Evolutionary conservation across 2,113 vertebrate species (phyloP).

Genomic region (Mustela lutreola): DNA sequence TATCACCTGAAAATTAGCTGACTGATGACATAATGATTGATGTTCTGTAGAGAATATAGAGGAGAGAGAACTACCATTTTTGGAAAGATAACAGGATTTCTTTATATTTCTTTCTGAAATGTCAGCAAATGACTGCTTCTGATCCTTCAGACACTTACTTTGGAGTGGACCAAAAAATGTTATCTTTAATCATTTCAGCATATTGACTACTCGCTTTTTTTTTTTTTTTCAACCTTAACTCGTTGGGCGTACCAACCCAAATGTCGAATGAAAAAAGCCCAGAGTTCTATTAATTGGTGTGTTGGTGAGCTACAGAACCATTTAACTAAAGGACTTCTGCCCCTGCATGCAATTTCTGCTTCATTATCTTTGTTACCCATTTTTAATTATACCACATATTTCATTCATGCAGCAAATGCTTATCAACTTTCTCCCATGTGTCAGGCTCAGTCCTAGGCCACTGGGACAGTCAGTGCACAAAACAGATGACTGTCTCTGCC

Average conservation of each 20-base stretch:
- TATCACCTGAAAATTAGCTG: constrained; percentile 21
- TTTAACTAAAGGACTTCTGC: neutral
- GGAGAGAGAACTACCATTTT: neutral
- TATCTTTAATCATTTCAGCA: neutral
- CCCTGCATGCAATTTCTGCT: neutral
- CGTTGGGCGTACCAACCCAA: neutral
- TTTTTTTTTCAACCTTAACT: neutral
- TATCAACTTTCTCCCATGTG: neutral
- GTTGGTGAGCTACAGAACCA: neutral
- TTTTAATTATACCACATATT: neutral
- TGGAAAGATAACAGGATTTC: neutral
- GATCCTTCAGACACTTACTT: neutral
- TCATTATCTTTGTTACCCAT: constrained; percentile 36
- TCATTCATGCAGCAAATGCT: constrained; percentile 11
- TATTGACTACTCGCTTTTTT: neutral
- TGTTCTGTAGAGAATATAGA: neutral
- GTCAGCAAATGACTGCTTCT: neutral
- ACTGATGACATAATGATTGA: neutral
- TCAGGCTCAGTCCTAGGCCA: neutral
- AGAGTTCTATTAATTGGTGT: neutral
- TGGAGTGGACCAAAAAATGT: neutral
- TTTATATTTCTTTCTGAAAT: neutral
- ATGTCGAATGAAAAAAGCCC: neutral
- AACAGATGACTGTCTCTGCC: neutral
- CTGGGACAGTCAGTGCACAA: neutral